Evolutionary conservation across 2,113 vertebrate species (phyloP), one percentile per base, ranked within the genome.

Genomic region (Garra rufa): DNA sequence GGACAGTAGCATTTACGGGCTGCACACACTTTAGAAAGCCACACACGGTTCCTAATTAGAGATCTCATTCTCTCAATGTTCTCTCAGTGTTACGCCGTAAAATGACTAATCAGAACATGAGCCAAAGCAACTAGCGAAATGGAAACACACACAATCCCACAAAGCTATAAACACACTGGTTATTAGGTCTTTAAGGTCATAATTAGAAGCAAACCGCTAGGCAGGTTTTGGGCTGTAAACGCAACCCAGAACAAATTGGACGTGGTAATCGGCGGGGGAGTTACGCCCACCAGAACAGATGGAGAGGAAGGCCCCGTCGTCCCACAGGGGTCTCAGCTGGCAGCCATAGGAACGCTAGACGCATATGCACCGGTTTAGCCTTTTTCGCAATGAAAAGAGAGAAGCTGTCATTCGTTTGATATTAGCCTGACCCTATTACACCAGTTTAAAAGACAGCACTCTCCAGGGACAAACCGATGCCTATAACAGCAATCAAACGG

Each of bases 41-140:
- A 77, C 75, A 80, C 83, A 82, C 89, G 90, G 83, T 88, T 88
- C 78, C 63, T 87, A 87, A 88, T 88, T 85, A 88, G 75, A 75
- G 21, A 63, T 73, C 41, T 44, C 67, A 6, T 80, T 82, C 52
- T 24, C 67, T 87, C 76, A 21, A 80, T 52, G 34, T 6, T 8
- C 43, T 7, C n/a, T 44, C 46, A n/a, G n/a, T n/a, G 28, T 80
- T 59, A 46, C 34, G 65, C 81, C 52, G 69, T 88, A 81, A 83
- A 81, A 78, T 52, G 10, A 81, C 84, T 85, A 88, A 85, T 88
- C 76, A 88, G 82, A 48, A 85, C 67, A 76, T 82, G 83, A 82
- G 78, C 30, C 19, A 61, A 87, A 63, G 71, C 75, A 77, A 30
- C 24, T 14, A 70, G 80, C 71, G 63, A 50, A 82, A 70, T 46